A percentile compares a stretch with the other conserved stretches of the same genome.
phyloP scores from a whole-genome alignment of 2,888 invertebrate species.

The Lamellibrachia columna region DNA sequence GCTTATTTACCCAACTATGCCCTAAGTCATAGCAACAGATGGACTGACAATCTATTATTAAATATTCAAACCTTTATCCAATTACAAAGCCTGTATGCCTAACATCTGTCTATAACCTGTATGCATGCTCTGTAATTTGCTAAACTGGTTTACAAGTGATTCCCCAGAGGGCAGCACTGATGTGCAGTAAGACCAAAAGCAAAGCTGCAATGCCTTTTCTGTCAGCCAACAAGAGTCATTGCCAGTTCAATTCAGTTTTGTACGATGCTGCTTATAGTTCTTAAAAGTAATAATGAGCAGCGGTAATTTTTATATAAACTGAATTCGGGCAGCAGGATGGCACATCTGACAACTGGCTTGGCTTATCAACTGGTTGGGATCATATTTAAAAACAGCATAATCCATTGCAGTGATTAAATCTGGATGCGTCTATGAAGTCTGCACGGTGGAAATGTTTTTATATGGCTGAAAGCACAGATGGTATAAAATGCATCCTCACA shows the following conservation, averaged over 20 bases:
- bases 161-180: neutral
- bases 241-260: neutral
- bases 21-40: neutral
- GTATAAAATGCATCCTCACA: neutral
- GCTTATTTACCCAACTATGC: neutral
- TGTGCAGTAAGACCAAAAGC: neutral
- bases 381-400: neutral
- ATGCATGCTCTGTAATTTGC: neutral
- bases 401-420: too few relatives aligned
- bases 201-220: neutral
- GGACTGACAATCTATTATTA: neutral
- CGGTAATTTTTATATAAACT: neutral
- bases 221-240: neutral
- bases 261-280: neutral
- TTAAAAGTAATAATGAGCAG: neutral
- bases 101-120: neutral
- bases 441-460: neutral
- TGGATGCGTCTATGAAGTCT: neutral
- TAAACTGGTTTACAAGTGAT: neutral
- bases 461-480: neutral
- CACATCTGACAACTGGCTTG: neutral
- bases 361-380: neutral
- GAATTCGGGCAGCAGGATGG: neutral
- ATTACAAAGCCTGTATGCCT: neutral
- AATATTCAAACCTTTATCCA: neutral